phyloP scores from a whole-genome alignment of 2,888 invertebrate genomes.

The Chrysolina americana region DNA sequence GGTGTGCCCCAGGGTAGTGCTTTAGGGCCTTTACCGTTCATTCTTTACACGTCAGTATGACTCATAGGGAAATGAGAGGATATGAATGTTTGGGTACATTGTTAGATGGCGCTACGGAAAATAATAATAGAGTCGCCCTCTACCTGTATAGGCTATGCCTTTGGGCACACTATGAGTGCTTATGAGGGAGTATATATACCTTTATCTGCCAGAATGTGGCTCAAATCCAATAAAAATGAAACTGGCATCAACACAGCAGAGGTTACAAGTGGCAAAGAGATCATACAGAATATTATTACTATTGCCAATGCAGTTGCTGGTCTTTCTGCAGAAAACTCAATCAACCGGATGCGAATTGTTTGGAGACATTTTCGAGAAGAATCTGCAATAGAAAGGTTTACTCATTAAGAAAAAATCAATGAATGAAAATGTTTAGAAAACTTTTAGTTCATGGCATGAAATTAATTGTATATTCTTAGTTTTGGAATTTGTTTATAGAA shows the following conservation, averaged over 20 bases:
- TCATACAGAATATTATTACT: slow-evolving; percentile 48
- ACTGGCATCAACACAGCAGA: slow-evolving; percentile 53
- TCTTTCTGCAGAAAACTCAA: slow-evolving; percentile 43
- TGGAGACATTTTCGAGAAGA: slow-evolving; percentile 33
- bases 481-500: no score
- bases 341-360: slow-evolving; percentile 33
- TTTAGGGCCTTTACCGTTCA: no score
- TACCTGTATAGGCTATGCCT: no score
- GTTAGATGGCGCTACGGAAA: no score
- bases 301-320: slow-evolving; percentile 43
- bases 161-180: no score
- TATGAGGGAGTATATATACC: slow-evolving; percentile 44
- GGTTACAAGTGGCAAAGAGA: slow-evolving; percentile 52
- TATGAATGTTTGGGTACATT: no score
- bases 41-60: not conserved
- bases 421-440: not conserved
- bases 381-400: slow-evolving; percentile 32
- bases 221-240: slow-evolving; percentile 46
- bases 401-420: not conserved
- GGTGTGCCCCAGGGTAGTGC: no score
- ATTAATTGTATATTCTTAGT: no score
- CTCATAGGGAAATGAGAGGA: not conserved
- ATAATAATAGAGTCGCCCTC: no score
- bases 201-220: slow-evolving; percentile 44
- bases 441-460: no score